Evolutionary conservation across 2,888 invertebrate species (phyloP).

Genomic region (Leptopterna dolabrata): DNA sequence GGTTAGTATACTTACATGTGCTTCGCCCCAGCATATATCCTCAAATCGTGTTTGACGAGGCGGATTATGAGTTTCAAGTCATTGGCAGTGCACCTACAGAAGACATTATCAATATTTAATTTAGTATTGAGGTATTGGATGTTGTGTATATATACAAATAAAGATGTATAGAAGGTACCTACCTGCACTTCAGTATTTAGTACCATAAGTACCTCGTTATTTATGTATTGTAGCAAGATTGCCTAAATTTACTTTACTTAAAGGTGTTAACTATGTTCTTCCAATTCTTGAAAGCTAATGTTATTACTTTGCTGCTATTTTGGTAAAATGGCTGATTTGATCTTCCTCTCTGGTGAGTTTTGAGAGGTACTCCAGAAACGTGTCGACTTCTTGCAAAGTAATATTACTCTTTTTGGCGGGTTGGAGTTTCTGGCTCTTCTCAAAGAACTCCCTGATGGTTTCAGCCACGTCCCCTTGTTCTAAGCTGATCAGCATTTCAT

Average conservation of each 20-base stretch:
- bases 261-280: too few relatives aligned
- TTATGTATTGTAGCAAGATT: too few relatives aligned
- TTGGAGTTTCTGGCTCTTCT: slow-evolving; percentile 72
- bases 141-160: too few relatives aligned
- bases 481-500: slow-evolving; percentile 86
- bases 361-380: slow-evolving; percentile 79
- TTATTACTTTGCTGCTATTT: slow-evolving; percentile 73
- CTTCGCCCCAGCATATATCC: slow-evolving; percentile 93
- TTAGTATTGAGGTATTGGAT: too few relatives aligned
- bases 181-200: too few relatives aligned
- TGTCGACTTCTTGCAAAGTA: slow-evolving; percentile 81
- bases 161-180: too few relatives aligned
- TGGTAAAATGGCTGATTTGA: slow-evolving; percentile 80
- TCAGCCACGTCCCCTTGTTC: slow-evolving; percentile 92
- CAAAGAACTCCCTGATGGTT: slow-evolving; percentile 83
- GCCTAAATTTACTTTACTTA: too few relatives aligned
- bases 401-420: slow-evolving; percentile 78
- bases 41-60: slow-evolving; percentile 89
- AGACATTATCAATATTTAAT: too few relatives aligned
- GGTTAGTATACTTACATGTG: slow-evolving; percentile 81
- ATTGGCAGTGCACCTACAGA: slow-evolving; percentile 81
- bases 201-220: too few relatives aligned
- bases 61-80: slow-evolving; percentile 89
- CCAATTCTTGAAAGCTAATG: too few relatives aligned
- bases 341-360: slow-evolving; percentile 88